Conservation (phyloP, 1,140 invertebrate genomes). For the Neuroterus valhalla region DNA sequence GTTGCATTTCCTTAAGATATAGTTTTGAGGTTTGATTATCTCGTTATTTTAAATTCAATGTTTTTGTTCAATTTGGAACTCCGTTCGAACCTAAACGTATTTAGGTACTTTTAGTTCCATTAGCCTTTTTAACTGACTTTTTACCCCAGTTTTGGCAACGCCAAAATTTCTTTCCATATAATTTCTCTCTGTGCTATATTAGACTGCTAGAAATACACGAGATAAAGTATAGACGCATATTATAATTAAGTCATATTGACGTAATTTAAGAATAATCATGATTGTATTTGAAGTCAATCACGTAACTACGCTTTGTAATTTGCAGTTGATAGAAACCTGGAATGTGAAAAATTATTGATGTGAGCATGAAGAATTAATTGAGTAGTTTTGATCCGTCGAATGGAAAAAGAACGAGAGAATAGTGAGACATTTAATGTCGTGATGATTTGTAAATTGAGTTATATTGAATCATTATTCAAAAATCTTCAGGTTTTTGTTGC, state of each 20-base stretch:
- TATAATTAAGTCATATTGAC: not conserved
- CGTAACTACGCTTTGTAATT: slow-evolving; percentile 12
- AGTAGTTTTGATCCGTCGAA: not conserved
- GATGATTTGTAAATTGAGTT: slow-evolving; percentile 23
- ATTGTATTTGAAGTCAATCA: not conserved
- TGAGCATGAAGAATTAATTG: not conserved
- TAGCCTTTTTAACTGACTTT: not conserved
- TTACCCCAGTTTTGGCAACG: not conserved
- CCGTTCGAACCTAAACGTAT: not conserved
- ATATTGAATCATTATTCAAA: not conserved
- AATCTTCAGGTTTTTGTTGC: slow-evolving; percentile 10
- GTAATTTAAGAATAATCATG: slow-evolving; percentile 2
- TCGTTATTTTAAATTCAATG: not conserved
- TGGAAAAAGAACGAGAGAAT: not conserved
- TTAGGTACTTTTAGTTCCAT: not conserved
- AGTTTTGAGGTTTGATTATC: not conserved
- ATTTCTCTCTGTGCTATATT: not conserved
- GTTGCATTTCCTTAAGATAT: not conserved
- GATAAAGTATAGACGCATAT: not conserved
- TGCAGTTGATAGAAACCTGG: slow-evolving; percentile 16
- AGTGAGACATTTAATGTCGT: not conserved
- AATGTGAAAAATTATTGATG: not conserved
- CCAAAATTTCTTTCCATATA: not conserved
- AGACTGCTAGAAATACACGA: not conserved
- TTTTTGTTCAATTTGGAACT: not conserved